Base-by-base conservation (phyloP, 1,140 invertebrate genomes). In the Melanaphis sacchari region DNA sequence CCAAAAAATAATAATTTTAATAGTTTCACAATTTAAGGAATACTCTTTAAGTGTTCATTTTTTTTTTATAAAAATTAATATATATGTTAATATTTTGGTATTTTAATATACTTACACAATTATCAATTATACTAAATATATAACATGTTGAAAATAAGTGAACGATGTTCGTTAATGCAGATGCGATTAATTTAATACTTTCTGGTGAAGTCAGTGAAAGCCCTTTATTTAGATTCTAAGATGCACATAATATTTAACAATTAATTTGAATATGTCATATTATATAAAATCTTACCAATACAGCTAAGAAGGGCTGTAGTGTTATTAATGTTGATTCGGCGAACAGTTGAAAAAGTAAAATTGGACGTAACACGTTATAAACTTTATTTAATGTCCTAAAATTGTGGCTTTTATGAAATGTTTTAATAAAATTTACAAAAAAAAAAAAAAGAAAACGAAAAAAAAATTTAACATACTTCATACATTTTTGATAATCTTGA, bases 401-500 rank as follows among this genome's bases (percentile, higher is more conserved):
- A 66, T n/a, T n/a, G 11, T n/a, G 15, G 31, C 4, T 31, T 66
- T 18, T 66, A 66, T 66, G 11, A 66, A 5, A 66, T 66, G 31
- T 66, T 66, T 66, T n/a, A 66, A n/a, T n/a, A n/a, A n/a, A n/a
- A n/a, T n/a, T 66, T n/a, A 66, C 15, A 49, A n/a, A 66, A 15
- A 46, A 31, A 5, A 66, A 18, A 31, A 31, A 59, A 59, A 59
- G 31, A 31, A 31, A 4, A 59, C 4, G 3, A 31, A 54, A 54
- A 59, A 22, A 31, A 59, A 59, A 59, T 59, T 5, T 1, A n/a
- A 66, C 59, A n/a, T 90, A 38, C 88, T 90, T 90, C 0, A 90
- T 90, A 40, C 2, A 52, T 26, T 54, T 90, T 59, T 90, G 88
- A 59, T 90, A 52, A 31, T 90, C 88, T 90, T 59, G 49, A 40